Percentiles rank a stretch among this genome's conserved stretches.
These are phyloP conservation scores for Harpagoxenus sublaevis DNA, from an alignment of 2,888 invertebrate species.

Conservation along the genomic window DNA sequence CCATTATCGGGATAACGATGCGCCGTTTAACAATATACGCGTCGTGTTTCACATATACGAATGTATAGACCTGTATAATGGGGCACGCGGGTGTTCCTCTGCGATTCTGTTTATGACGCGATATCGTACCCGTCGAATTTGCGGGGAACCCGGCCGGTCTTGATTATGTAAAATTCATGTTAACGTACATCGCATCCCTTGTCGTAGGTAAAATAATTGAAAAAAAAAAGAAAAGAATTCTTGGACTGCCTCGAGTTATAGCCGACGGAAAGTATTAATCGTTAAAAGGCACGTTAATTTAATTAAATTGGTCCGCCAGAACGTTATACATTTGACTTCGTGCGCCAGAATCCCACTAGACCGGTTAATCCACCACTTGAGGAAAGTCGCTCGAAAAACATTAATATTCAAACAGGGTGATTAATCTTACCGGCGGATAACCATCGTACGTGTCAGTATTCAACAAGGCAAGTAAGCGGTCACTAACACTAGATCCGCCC, in stretches of 20 bases:
- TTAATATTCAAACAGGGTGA: conserved; percentile 53
- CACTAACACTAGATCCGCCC: conserved; percentile 54
- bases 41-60: conserved; percentile 31
- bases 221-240: background rate
- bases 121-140: conserved; percentile 36
- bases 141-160: conserved; percentile 14
- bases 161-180: background rate
- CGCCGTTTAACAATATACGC: conserved; percentile 53
- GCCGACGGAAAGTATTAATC: background rate
- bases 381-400: conserved; percentile 53
- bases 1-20: conserved; percentile 54
- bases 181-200: background rate
- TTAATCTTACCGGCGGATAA: conserved; percentile 51
- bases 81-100: conserved; percentile 8
- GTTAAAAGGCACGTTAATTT: conserved; percentile 21
- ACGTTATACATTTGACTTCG: conserved; percentile 18
- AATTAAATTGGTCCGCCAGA: conserved; percentile 33
- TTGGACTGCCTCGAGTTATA: background rate
- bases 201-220: background rate
- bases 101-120: conserved; percentile 45
- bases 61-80: conserved; percentile 41
- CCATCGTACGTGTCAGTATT: conserved; percentile 53
- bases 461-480: conserved; percentile 56
- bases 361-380: conserved; percentile 47
- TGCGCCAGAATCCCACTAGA: conserved; percentile 25